phyloP scores from a whole-genome alignment of 2,113 vertebrate genomes.

The Indri indri region DNA sequence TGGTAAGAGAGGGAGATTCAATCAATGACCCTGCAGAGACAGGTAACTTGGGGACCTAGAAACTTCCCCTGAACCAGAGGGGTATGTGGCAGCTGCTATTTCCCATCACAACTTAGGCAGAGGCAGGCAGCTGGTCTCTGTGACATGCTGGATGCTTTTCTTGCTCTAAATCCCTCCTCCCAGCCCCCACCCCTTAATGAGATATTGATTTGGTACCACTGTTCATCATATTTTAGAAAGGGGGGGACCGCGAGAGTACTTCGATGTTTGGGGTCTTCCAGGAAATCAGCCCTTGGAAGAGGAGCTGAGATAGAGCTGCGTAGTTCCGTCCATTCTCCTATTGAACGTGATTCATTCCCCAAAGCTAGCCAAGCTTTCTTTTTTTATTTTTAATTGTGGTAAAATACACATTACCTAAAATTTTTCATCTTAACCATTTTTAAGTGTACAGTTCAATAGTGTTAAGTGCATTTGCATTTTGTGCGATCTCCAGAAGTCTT shows the following conservation, averaged over 20 bases:
- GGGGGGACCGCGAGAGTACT: neutral
- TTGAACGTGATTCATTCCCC: neutral
- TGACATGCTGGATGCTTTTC: accelerated
- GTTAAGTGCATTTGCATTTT: neutral
- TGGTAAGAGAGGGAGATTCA: neutral
- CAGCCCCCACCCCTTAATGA: neutral
- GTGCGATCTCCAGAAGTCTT: neutral
- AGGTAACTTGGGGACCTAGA: neutral
- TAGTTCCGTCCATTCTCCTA: neutral
- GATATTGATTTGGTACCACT: neutral
- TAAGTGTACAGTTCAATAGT: neutral
- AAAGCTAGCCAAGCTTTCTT: neutral
- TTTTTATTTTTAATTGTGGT: neutral
- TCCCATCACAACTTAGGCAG: neutral
- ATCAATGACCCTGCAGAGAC: neutral
- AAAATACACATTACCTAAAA: neutral
- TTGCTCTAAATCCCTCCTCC: neutral
- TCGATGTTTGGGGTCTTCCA: neutral
- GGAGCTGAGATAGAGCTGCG: neutral
- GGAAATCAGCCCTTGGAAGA: neutral
- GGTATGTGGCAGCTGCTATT: neutral
- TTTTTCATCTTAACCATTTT: neutral
- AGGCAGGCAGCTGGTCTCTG: neutral
- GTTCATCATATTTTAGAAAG: neutral
- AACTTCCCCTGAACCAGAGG: neutral